Evolutionary conservation across 2,113 vertebrate species (phyloP), one percentile per base, ranked within the genome.

Genomic region (Puma concolor): DNA sequence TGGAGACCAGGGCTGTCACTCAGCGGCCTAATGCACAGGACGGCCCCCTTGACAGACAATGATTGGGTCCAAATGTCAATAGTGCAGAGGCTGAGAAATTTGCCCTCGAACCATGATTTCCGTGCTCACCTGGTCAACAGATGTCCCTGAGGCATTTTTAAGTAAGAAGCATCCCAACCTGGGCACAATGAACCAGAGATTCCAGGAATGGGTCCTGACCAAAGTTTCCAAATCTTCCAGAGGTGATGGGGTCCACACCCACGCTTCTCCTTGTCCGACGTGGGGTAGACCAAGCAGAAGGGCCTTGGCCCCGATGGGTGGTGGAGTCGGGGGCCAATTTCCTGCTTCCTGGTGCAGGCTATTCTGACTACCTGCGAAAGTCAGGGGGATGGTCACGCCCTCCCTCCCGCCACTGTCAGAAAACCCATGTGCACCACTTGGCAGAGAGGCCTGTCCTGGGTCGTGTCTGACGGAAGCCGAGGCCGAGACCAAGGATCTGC

Each of bases 21-120:
- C 5, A 52, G 0, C 4, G 1, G 0, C 63, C 76, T 21, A 9
- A 5, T 2, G 8, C 31, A 4, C 8, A 33, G 44, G 27, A 25
- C 14, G 4, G 38, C 29, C 27, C 6, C 2, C 29, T 1, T 3
- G 7, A 38, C 63, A 31, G 23, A 48, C 31, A 50, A 44, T 27
- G 27, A 36, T 2, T 17, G 5, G 4, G 15, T 50, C 84, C 50
- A 2, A 12, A 63, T 11, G 1, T 14, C 82, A 79, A 21, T 4
- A 60, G 13, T 36, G 8, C n/a, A 13, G 48, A 87, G n/a, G n/a
- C 23, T 77, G 21, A 54, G 48, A 57, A 48, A 8, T 4, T 38
- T 5, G 23, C 48, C 50, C 25, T 8, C 1, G 17, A 9, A 48
- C 44, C 64, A 44, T 8, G 38, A 64, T 29, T 48, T 71, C 74